Conservation (phyloP, 2,888 invertebrate species). For the Lordiphosa fenestrarum region DNA sequence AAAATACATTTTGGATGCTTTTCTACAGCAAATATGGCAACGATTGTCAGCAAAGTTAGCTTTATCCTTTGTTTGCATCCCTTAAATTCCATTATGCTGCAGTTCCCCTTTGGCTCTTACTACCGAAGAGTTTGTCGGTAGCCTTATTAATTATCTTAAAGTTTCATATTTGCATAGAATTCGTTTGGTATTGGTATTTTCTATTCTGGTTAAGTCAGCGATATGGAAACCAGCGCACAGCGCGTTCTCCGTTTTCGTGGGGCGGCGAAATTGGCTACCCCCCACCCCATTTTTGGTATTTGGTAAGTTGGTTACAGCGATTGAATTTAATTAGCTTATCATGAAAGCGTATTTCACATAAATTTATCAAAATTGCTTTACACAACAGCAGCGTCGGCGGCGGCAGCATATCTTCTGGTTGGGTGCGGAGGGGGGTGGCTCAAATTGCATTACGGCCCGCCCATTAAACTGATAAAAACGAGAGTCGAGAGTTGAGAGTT, state of each 20-base stretch:
- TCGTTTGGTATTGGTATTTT: slow-evolving; percentile 5
- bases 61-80: too few relatives aligned
- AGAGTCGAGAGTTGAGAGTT: slow-evolving; percentile 47
- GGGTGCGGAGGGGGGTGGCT: slow-evolving; percentile 21
- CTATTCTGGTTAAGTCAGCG: slow-evolving; percentile 45
- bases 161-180: too few relatives aligned
- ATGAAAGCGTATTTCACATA: slow-evolving; percentile 75
- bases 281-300: slow-evolving; percentile 53
- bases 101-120: too few relatives aligned
- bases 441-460: slow-evolving; percentile 69
- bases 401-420: background rate
- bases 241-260: slow-evolving; percentile 9
- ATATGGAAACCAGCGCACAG: slow-evolving; percentile 64
- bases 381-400: slow-evolving; percentile 42
- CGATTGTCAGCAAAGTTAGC: too few relatives aligned
- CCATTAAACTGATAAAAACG: slow-evolving; percentile 74
- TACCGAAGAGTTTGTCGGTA: too few relatives aligned
- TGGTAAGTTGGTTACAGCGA: slow-evolving; percentile 70
- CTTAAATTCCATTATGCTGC: too few relatives aligned
- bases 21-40: too few relatives aligned
- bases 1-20: too few relatives aligned
- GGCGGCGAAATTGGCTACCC: background rate
- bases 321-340: slow-evolving; percentile 75
- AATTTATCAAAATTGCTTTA: slow-evolving; percentile 73
- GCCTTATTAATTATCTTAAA: too few relatives aligned